Evolutionary conservation across 2,797 vertebrate genomes (phyloP).

Genomic region (Momotus momota): DNA sequence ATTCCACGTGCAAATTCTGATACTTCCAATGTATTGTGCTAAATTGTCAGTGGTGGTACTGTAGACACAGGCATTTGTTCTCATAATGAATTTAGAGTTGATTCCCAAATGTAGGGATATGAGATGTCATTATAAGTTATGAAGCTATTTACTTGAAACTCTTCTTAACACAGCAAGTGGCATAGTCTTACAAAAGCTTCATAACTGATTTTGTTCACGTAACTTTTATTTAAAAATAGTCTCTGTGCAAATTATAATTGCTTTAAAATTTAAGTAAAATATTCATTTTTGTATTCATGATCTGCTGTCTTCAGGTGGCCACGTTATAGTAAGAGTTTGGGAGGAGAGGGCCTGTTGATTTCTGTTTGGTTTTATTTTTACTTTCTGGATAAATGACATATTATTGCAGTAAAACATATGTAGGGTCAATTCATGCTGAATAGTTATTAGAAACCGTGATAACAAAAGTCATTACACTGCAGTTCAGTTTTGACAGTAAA

Average conservation of each 20-base stretch:
- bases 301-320: background rate
- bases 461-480: slow-evolving; percentile 86
- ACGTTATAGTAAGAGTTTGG: background rate
- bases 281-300: background rate
- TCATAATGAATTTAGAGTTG: background rate
- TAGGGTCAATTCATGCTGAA: slow-evolving; percentile 84
- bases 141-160: background rate
- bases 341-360: background rate
- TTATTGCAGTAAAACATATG: slow-evolving; percentile 81
- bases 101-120: background rate
- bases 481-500: slow-evolving; percentile 88
- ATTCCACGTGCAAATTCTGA: background rate
- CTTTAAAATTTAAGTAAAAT: background rate
- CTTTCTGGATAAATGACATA: slow-evolving; percentile 72
- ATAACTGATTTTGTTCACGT: background rate
- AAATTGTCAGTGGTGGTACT: background rate
- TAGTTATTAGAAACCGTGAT: slow-evolving; percentile 86
- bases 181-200: background rate
- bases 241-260: background rate
- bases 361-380: slow-evolving; percentile 47
- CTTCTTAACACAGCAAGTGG: background rate
- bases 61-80: background rate
- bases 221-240: background rate
- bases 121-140: background rate
- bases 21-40: background rate